Evolutionary conservation across 2,113 vertebrate genomes (phyloP).

Genomic region (Oxyura jamaicensis): DNA sequence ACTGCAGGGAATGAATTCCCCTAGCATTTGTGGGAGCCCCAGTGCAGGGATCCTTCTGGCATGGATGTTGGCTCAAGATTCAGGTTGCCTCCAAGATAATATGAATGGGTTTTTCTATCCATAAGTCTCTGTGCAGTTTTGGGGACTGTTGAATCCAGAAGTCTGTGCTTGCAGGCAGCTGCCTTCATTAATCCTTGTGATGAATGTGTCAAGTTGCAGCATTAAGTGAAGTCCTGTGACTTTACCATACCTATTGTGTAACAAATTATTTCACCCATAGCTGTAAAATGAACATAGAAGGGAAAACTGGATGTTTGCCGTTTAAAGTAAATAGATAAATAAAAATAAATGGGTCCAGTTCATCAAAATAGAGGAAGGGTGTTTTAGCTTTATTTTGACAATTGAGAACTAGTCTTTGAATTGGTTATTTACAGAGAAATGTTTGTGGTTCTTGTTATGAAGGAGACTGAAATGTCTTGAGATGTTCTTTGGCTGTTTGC

Average conservation of each 20-base stretch:
- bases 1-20: background rate
- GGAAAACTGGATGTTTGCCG: background rate
- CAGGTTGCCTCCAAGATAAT: background rate
- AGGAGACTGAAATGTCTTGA: background rate
- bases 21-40: background rate
- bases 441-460: background rate
- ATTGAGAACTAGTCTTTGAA: background rate
- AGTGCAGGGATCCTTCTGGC: background rate
- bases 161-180: background rate
- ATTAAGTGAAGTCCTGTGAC: background rate
- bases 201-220: background rate
- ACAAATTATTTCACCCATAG: background rate
- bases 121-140: rapidly evolving
- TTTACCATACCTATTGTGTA: background rate
- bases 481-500: background rate
- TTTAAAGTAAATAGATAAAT: background rate
- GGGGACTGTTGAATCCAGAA: background rate
- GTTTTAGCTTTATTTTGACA: background rate
- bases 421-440: background rate
- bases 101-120: background rate
- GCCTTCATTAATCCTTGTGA: background rate
- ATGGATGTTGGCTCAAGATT: background rate
- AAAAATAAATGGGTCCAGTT: background rate
- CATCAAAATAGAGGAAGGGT: background rate
- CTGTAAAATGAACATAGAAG: background rate